Evolutionary conservation across 1,140 invertebrate species (phyloP).

Genomic region (Anadara kagoshimensis): DNA sequence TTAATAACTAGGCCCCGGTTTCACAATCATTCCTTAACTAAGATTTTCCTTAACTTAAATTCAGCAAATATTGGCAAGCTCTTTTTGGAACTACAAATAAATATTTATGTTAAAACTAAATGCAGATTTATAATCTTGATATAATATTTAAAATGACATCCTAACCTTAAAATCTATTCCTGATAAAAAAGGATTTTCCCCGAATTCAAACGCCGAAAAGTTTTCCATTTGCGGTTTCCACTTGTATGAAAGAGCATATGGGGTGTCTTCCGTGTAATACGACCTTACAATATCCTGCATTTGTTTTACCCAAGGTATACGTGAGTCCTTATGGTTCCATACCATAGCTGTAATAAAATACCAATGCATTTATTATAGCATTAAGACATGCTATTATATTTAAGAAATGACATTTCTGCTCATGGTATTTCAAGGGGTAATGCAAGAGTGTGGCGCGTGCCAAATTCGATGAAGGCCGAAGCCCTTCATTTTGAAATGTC

Average conservation of each 20-base stretch:
- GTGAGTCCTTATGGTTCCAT: constrained; percentile 39
- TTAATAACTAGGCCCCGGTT: neutral
- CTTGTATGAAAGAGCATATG: constrained; percentile 28
- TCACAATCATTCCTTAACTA: too few species aligned
- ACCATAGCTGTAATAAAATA: constrained; percentile 28
- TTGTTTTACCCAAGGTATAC: constrained; percentile 30
- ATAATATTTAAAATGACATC: too few species aligned
- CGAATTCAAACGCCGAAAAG: constrained; percentile 22
- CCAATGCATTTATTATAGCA: too few species aligned
- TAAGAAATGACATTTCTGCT: too few species aligned
- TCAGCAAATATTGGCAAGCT: too few species aligned
- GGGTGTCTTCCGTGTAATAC: constrained; percentile 35
- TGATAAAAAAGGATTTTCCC: constrained; percentile 12
- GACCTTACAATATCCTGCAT: constrained; percentile 27
- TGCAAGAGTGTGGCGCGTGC: too few species aligned
- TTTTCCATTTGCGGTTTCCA: constrained; percentile 38
- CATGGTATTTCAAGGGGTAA: too few species aligned
- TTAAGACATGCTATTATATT: too few species aligned
- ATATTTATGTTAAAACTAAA: neutral
- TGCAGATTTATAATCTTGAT: neutral
- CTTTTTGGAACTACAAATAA: too few species aligned
- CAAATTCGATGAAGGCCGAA: too few species aligned
- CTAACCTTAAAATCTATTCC: constrained; percentile 34
- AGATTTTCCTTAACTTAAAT: too few species aligned
- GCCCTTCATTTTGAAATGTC: too few species aligned